phyloP scores from a whole-genome alignment of 2,888 invertebrate genomes.

The Callimorpha dominula region DNA sequence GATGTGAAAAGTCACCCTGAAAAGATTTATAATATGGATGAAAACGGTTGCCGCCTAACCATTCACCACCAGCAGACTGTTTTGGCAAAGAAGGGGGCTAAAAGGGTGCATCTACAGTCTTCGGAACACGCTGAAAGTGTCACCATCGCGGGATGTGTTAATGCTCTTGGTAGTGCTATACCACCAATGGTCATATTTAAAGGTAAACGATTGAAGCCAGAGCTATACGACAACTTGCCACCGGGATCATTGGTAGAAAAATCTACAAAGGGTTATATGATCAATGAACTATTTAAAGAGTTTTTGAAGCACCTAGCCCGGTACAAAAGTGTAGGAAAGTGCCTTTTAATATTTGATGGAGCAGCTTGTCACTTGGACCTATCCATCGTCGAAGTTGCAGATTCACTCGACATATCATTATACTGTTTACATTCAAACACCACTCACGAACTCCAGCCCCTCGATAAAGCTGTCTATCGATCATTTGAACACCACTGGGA shows the following conservation, averaged over 20 bases:
- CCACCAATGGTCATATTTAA: constrained; percentile 45
- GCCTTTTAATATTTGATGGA: constrained; percentile 38
- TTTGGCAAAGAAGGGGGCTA: constrained; percentile 44
- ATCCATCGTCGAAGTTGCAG: constrained; percentile 37
- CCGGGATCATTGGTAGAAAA: constrained; percentile 25
- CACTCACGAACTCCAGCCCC: not conserved
- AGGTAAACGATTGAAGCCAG: constrained; percentile 37
- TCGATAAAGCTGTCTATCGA: not conserved
- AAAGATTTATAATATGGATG: constrained; percentile 45
- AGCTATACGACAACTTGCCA: constrained; percentile 27
- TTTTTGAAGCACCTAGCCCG: not conserved
- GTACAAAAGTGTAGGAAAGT: constrained; percentile 31
- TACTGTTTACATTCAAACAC: too few relatives aligned
- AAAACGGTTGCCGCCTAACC: constrained; percentile 46
- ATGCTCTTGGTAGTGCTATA: constrained; percentile 31
- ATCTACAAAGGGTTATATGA: constrained; percentile 25
- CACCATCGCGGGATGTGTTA: constrained; percentile 31
- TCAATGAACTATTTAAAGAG: constrained; percentile 19
- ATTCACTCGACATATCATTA: constrained; percentile 16
- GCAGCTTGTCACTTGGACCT: constrained; percentile 36
- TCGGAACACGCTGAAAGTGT: constrained; percentile 44
- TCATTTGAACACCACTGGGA: too few relatives aligned
- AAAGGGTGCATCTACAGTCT: constrained; percentile 22
- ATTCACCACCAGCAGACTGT: constrained; percentile 46
- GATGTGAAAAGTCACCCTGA: constrained; percentile 27